A percentile compares a stretch with the other conserved stretches of the same genome.
Conservation (phyloP, 2,113 vertebrate genomes). For the Centrocercus urophasianus region DNA sequence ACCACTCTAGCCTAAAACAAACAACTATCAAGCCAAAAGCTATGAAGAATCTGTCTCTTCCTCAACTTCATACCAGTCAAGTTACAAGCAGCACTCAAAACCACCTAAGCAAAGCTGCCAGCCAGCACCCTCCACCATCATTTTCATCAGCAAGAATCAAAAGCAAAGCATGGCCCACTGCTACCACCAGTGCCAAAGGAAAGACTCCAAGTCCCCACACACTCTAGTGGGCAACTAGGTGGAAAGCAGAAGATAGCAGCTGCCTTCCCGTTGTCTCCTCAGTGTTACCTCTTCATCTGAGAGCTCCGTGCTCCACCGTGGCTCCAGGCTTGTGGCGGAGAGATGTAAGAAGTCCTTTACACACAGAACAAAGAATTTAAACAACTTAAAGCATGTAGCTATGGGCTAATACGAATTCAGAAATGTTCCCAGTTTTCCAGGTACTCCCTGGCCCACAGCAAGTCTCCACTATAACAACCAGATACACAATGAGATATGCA, state of each 20-base stretch:
- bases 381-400: constrained; percentile 36
- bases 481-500: not conserved
- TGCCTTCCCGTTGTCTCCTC: not conserved
- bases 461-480: not conserved
- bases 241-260: constrained; percentile 9
- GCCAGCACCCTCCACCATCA: constrained; percentile 32
- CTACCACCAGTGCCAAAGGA: constrained; percentile 2
- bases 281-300: constrained; percentile 85
- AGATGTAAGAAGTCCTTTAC: constrained; percentile 89
- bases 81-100: not conserved
- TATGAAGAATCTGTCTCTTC: not conserved
- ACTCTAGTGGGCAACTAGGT: not conserved
- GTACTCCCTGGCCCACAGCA: not conserved
- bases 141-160: not conserved
- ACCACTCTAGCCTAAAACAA: not conserved
- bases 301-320: constrained; percentile 63
- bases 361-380: constrained; percentile 79
- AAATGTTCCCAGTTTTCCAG: not conserved
- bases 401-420: not conserved
- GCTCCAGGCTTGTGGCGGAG: constrained; percentile 84
- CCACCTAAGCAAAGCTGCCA: constrained; percentile 18
- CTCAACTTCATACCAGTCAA: not conserved
- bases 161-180: constrained; percentile 33
- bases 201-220: not conserved
- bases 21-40: not conserved